Evolutionary conservation across 2,113 vertebrate genomes (phyloP).

Genomic region (Piaya cayana): DNA sequence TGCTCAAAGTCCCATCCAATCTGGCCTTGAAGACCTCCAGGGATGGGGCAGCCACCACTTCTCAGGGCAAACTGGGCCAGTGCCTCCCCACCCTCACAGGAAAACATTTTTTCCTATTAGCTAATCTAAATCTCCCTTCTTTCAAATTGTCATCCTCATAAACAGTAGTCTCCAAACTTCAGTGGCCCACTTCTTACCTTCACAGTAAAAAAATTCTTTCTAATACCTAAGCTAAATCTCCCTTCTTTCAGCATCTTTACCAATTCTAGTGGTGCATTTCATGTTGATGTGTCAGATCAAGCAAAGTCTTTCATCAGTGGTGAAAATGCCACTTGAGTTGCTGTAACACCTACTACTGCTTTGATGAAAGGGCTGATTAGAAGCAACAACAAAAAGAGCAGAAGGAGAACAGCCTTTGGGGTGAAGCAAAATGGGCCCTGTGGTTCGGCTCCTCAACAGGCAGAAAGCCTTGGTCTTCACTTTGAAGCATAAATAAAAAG

Average conservation of each 20-base stretch:
- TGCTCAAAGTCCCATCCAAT: too few relatives aligned
- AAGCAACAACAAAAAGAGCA: background rate
- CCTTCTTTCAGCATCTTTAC: background rate
- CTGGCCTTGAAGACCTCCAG: too few relatives aligned
- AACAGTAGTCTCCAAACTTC: too few relatives aligned
- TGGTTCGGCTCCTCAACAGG: background rate
- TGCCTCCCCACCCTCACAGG: too few relatives aligned
- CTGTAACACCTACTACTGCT: background rate
- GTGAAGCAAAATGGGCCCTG: background rate
- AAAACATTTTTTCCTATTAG: too few relatives aligned
- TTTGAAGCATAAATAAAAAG: background rate
- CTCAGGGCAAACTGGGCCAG: too few relatives aligned
- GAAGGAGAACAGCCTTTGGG: background rate
- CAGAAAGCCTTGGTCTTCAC: background rate
- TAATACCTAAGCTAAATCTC: too few relatives aligned
- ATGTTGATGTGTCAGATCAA: background rate
- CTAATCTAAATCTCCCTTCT: too few relatives aligned
- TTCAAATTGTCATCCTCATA: too few relatives aligned
- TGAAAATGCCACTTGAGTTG: background rate
- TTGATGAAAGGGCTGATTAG: background rate
- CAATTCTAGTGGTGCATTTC: background rate
- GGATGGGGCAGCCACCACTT: too few relatives aligned
- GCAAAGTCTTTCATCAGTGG: background rate
- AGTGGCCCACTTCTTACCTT: too few relatives aligned
- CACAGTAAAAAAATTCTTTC: too few relatives aligned